phyloP scores from a whole-genome alignment of 2,888 invertebrate species.

The Eurois occulta region DNA sequence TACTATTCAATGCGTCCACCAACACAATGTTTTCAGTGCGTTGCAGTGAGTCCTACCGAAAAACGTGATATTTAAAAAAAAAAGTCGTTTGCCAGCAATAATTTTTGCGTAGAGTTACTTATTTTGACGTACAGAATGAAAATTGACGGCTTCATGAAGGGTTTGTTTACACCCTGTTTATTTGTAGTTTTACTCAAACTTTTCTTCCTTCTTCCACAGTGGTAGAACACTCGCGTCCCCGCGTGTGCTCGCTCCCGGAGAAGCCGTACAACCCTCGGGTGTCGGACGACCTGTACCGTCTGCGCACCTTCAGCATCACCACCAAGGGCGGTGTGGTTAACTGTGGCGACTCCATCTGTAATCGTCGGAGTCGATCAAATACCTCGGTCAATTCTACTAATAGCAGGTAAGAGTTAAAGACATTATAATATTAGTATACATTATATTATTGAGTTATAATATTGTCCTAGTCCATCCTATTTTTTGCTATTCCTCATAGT shows the following conservation, averaged over 20 bases:
- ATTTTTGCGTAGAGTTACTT: no score
- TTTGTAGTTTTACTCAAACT: not conserved
- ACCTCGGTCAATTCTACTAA: slow-evolving; percentile 96
- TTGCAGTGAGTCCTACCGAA: no score
- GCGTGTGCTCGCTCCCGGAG: slow-evolving; percentile 96
- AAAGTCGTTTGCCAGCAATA: no score
- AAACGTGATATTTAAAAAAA: no score
- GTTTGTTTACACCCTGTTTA: no score
- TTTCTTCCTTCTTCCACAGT: slow-evolving; percentile 87
- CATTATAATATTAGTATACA: no score
- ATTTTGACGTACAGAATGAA: no score
- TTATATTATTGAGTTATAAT: no score
- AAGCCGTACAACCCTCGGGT: slow-evolving; percentile 96
- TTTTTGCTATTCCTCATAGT: not conserved
- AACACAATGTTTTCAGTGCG: no score
- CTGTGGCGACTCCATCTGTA: slow-evolving; percentile 97
- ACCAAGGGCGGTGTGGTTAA: slow-evolving; percentile 97
- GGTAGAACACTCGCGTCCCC: slow-evolving; percentile 95
- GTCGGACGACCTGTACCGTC: slow-evolving; percentile 95
- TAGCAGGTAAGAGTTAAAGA: slow-evolving; percentile 91
- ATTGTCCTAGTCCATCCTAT: not conserved
- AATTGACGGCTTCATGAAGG: no score
- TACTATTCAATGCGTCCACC: no score
- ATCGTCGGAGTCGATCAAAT: slow-evolving; percentile 95
- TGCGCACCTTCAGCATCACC: slow-evolving; percentile 96